Base-by-base conservation (phyloP, 2,797 vertebrate genomes). In the Garrulus glandarius region DNA sequence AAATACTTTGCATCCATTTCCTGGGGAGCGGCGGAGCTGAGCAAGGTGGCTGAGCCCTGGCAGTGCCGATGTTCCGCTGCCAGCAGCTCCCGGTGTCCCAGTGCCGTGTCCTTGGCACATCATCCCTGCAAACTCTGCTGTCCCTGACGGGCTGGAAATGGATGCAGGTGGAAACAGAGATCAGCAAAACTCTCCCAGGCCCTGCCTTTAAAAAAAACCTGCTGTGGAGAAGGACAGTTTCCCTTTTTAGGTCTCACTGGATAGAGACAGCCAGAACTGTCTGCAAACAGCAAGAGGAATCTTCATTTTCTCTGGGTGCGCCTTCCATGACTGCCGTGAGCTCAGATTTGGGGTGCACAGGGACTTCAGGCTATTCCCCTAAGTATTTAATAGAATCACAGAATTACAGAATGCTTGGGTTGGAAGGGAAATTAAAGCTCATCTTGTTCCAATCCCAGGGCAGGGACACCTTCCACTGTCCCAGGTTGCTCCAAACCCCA, bases 401-500 rank as follows among this genome's bases (percentile, higher is more conserved):
- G n/a, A 32, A 52, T 46, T 56, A 32, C 21, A 27, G 27, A 57
- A 27, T 16, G 14, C 15, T 16, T 70, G 30, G 5, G 6, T 36
- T 77, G 39, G 39, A 41, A n/a, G 13, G n/a, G 59, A 65, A 57
- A 44, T 47, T 26, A 32, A 65, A 59, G 44, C 14, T 59, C 26
- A 36, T 13, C 15, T 32, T 27, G 13, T 59, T 64, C 9, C 9
- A 34, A 55, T 27, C 22, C 15, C 39, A 41, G 37, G 43, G 18
- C 57, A 64, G 50, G 1, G 65, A 27, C 39, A 46, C 15, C 30
- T 71, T 32, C 57, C 13, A 8, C 52, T 3, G 3, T 1, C 18
- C 34, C 30, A 53, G 30, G 26, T 1, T 20, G 34, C 18, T 59
- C 44, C 6, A 30, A 76, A 24, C 7, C 23, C 39, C 0, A 0